Percentiles rank a stretch among this genome's conserved stretches.
Conservation (phyloP, 2,113 vertebrate species). For the Thunnus thynnus region DNA sequence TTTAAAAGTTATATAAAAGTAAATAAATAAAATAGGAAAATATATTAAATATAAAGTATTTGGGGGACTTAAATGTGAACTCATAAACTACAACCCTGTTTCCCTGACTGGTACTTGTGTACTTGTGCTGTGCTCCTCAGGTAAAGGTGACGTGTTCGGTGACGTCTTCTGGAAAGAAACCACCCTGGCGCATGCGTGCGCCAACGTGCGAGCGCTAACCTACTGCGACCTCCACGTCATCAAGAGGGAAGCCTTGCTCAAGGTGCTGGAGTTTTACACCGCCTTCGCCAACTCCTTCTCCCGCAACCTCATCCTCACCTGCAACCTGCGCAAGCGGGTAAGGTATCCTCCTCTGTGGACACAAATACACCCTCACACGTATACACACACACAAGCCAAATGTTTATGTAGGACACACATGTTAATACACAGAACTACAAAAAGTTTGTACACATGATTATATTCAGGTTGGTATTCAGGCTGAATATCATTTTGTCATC, state of each 20-base stretch:
- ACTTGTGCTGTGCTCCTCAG: slow-evolving; percentile 69
- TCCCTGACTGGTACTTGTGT: no score
- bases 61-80: no score
- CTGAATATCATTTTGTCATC: no score
- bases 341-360: slow-evolving; percentile 18
- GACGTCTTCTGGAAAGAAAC: slow-evolving; percentile 99
- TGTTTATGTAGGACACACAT: no score
- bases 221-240: slow-evolving; percentile 98
- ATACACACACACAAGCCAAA: no score
- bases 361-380: no score
- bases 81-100: no score
- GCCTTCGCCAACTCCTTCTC: slow-evolving; percentile 98
- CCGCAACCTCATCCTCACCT: slow-evolving; percentile 96
- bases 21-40: no score
- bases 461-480: background rate
- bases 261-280: slow-evolving; percentile 96
- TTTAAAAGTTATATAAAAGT: no score
- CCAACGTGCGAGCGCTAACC: slow-evolving; percentile 94
- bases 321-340: slow-evolving; percentile 96
- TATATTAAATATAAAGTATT: no score
- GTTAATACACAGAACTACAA: background rate
- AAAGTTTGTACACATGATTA: background rate
- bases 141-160: slow-evolving; percentile 98
- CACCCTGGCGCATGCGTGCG: slow-evolving; percentile 93
- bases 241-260: slow-evolving; percentile 94